These are phyloP conservation scores for Myripristis jacobus DNA, from an alignment of 2,797 vertebrate genomes.

Conservation along the genomic window DNA sequence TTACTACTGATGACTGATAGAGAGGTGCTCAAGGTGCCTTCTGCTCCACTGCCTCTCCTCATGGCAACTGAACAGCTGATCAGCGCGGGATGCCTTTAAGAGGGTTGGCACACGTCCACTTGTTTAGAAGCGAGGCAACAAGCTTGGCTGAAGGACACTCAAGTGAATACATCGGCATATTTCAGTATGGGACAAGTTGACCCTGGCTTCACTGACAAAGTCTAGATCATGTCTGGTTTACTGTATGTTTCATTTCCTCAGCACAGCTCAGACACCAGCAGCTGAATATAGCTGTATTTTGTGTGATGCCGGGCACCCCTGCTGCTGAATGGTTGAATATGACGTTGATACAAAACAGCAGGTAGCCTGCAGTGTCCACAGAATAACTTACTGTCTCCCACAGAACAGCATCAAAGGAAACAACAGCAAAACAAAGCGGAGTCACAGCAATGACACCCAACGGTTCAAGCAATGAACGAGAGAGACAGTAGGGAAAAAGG, in stretches of 20 bases:
- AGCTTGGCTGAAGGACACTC: conserved; percentile 47
- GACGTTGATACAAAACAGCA: conserved; percentile 37
- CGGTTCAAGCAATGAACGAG: conserved; percentile 24
- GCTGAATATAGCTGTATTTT: conserved; percentile 17
- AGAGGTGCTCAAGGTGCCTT: conserved; percentile 61
- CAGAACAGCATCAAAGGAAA: conserved; percentile 42
- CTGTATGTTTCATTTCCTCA: neutral
- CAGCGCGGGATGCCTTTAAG: conserved; percentile 38
- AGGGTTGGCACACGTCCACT: conserved; percentile 52
- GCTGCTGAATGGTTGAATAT: conserved; percentile 12
- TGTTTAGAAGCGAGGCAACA: conserved; percentile 29
- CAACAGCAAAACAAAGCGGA: conserved; percentile 39
- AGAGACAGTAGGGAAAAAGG: conserved; percentile 18
- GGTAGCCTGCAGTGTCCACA: conserved; percentile 21
- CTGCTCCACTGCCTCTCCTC: conserved; percentile 40
- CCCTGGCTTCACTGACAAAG: conserved; percentile 5
- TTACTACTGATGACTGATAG: conserved; percentile 41
- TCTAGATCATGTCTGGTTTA: neutral
- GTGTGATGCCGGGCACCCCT: conserved; percentile 5
- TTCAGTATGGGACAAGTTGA: conserved; percentile 9
- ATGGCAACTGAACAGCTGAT: conserved; percentile 51
- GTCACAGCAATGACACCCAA: conserved; percentile 42
- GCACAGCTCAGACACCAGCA: neutral
- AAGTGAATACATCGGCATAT: neutral
- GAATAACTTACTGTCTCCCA: conserved; percentile 2